A percentile compares a stretch with the other conserved stretches of the same genome.
Conservation (phyloP, 2,797 vertebrate species). For the Mionectes olivaceus region DNA sequence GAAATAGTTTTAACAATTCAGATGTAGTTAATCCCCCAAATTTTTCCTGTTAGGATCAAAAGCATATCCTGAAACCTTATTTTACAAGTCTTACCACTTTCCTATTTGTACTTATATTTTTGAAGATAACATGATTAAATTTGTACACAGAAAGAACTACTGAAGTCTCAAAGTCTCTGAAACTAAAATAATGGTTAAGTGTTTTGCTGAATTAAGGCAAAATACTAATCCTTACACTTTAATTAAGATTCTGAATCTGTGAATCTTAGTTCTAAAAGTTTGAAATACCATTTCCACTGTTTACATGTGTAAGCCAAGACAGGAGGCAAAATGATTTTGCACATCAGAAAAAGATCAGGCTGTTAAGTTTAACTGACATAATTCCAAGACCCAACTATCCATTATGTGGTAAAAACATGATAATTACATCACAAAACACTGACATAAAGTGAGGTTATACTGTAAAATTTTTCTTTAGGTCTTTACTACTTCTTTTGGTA, state of each 20-base stretch:
- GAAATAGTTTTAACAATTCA: background rate
- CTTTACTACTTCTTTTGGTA: background rate
- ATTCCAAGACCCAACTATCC: background rate
- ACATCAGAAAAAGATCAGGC: background rate
- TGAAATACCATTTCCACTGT: background rate
- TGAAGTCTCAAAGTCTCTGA: background rate
- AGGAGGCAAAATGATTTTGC: background rate
- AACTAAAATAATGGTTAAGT: background rate
- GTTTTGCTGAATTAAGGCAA: background rate
- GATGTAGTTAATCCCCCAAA: background rate
- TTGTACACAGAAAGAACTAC: background rate
- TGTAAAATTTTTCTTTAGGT: background rate
- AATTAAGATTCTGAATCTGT: background rate
- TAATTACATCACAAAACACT: background rate
- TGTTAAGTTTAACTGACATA: background rate
- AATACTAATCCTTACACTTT: background rate
- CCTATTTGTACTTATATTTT: background rate
- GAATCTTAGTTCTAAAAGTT: background rate
- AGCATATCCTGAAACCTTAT: background rate
- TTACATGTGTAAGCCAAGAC: background rate
- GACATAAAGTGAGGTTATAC: background rate
- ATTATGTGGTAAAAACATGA: background rate
- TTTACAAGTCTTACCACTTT: background rate
- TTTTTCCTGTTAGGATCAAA: background rate
- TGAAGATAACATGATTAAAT: background rate